A percentile compares a stretch with the other conserved stretches of the same genome.
Conservation (phyloP, 2,888 invertebrate genomes). For the Cataglyphis cursor region DNA sequence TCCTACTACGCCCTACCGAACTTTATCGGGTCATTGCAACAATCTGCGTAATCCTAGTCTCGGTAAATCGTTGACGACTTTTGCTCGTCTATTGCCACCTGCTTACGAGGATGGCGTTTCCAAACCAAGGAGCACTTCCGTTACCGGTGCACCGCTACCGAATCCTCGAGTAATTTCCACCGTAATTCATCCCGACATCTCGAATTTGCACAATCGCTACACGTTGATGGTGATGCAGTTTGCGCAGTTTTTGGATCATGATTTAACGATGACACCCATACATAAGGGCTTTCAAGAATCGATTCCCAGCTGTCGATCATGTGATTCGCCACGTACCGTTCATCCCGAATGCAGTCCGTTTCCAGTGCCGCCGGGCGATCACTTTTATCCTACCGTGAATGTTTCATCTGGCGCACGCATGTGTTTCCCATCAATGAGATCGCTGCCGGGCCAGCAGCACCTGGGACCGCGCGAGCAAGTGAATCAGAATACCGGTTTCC, state of each 20-base stretch:
- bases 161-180: slow-evolving; percentile 95
- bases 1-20: slow-evolving; percentile 90
- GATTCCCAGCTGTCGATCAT: slow-evolving; percentile 95
- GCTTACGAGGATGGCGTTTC: slow-evolving; percentile 96
- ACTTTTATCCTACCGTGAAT: slow-evolving; percentile 95
- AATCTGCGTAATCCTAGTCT: slow-evolving; percentile 94
- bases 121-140: slow-evolving; percentile 91
- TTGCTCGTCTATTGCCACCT: slow-evolving; percentile 94
- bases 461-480: slow-evolving; percentile 94
- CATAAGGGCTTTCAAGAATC: slow-evolving; percentile 96
- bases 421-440: slow-evolving; percentile 98
- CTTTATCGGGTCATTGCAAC: slow-evolving; percentile 95
- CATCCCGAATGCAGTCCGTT: slow-evolving; percentile 98
- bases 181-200: slow-evolving; percentile 96
- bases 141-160: slow-evolving; percentile 93
- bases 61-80: slow-evolving; percentile 94
- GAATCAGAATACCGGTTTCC: slow-evolving; percentile 96
- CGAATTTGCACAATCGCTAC: slow-evolving; percentile 95
- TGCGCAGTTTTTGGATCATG: slow-evolving; percentile 97
- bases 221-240: slow-evolving; percentile 98
- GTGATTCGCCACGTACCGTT: slow-evolving; percentile 95
- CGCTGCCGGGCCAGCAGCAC: slow-evolving; percentile 95
- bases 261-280: slow-evolving; percentile 97
- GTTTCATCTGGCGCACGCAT: slow-evolving; percentile 93
- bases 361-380: slow-evolving; percentile 95